phyloP scores from a whole-genome alignment of 2,113 vertebrate genomes.

The Lipotes vexillifer region DNA sequence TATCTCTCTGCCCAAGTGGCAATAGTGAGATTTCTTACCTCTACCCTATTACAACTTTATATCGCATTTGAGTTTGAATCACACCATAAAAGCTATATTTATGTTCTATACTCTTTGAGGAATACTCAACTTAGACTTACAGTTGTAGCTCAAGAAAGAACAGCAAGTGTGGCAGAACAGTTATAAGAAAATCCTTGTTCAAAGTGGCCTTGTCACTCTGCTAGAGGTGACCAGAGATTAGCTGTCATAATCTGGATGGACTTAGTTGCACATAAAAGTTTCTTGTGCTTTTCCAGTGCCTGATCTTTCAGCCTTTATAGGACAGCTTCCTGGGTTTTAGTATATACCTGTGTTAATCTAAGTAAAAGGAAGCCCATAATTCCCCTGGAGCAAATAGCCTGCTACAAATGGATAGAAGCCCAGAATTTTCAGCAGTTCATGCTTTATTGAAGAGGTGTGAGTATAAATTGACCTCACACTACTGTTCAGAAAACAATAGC shows the following conservation, averaged over 20 bases:
- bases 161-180: not conserved
- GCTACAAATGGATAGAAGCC: not conserved
- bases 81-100: slow-evolving; percentile 12
- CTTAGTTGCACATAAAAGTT: not conserved
- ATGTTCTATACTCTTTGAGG: not conserved
- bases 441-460: not conserved
- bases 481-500: slow-evolving; percentile 11
- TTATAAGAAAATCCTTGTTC: slow-evolving; percentile 23
- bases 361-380: not conserved
- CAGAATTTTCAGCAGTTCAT: slow-evolving; percentile 5
- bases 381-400: not conserved
- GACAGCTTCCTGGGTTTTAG: not conserved
- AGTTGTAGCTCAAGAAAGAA: not conserved
- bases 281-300: not conserved
- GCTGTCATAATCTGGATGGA: not conserved
- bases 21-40: slow-evolving; percentile 33
- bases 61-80: slow-evolving; percentile 3
- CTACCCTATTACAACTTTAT: not conserved
- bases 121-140: slow-evolving; percentile 20
- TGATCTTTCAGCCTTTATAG: not conserved
- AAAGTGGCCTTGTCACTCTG: not conserved
- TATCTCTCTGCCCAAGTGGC: not conserved
- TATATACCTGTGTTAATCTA: slow-evolving; percentile 4
- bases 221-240: not conserved
- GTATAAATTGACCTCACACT: not conserved